phyloP scores from a whole-genome alignment of 92 coral and sea anemone genomes.

The Galaxea fascicularis region DNA sequence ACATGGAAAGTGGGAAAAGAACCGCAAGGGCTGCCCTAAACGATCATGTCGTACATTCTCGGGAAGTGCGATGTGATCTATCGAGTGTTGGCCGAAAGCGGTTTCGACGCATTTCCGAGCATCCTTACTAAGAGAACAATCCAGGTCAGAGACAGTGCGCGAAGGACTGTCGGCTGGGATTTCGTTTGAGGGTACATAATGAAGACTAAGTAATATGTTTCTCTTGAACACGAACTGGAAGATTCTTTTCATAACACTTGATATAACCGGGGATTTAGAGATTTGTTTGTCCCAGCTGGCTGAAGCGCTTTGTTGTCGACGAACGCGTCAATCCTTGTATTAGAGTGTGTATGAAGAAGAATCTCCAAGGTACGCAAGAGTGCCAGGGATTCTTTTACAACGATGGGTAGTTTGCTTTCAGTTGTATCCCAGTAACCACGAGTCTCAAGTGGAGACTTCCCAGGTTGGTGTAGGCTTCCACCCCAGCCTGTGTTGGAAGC shows the following conservation, averaged over 20 bases:
- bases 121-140: not conserved
- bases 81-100: not conserved
- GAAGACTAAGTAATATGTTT: not conserved
- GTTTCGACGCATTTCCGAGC: not conserved
- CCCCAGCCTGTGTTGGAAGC: too few species aligned
- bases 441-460: too few species aligned
- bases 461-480: too few species aligned
- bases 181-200: not conserved
- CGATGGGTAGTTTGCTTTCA: too few species aligned
- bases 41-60: slow-evolving; percentile 19
- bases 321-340: not conserved
- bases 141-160: not conserved
- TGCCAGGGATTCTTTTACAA: slow-evolving; percentile 6
- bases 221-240: not conserved
- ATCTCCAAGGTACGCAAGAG: slow-evolving; percentile 1
- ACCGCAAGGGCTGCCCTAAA: not conserved
- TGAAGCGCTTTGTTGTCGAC: slow-evolving; percentile 5
- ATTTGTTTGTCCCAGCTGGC: not conserved
- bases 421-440: too few species aligned
- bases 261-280: not conserved
- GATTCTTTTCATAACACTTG: not conserved
- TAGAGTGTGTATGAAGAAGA: not conserved
- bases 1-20: not conserved
- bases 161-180: not conserved
- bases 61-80: slow-evolving; percentile 34